Conservation (phyloP, 2,797 vertebrate species). For the Sciurus carolinensis region DNA sequence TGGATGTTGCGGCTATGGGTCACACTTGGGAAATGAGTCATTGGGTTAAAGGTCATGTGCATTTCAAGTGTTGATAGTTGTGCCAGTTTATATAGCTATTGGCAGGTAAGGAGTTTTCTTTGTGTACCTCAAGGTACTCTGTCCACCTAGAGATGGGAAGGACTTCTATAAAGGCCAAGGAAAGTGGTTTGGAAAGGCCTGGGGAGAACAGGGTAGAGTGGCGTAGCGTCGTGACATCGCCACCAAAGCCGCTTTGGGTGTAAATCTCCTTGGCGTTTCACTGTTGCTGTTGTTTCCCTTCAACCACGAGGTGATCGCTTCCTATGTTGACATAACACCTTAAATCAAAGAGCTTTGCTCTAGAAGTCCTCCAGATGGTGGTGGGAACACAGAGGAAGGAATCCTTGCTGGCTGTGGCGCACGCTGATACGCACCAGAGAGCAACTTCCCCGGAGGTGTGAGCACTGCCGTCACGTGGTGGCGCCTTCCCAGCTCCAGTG, state of each 20-base stretch:
- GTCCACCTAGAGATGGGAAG: not conserved
- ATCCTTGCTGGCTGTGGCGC: not conserved
- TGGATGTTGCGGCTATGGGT: not conserved
- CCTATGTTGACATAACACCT: not conserved
- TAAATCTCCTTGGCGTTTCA: not conserved
- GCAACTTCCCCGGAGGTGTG: too few species aligned
- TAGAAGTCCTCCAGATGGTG: not conserved
- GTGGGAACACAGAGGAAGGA: too few species aligned
- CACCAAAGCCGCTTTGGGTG: not conserved
- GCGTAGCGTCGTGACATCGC: not conserved
- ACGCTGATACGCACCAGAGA: rapidly evolving
- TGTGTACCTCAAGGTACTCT: conserved; percentile 17
- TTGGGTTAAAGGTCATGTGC: not conserved
- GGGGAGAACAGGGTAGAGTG: not conserved
- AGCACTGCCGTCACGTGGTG: not conserved
- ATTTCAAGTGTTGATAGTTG: not conserved
- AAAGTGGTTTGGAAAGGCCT: not conserved
- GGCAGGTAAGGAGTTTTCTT: not conserved
- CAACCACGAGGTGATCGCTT: not conserved
- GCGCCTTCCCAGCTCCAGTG: rapidly evolving
- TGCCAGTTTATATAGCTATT: not conserved
- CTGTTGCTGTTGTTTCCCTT: not conserved
- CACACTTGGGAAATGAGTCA: not conserved
- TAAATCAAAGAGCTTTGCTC: conserved; percentile 18
- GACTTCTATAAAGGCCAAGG: not conserved